Conservation (phyloP, 2,113 vertebrate species). For the Pteropus alecto region DNA sequence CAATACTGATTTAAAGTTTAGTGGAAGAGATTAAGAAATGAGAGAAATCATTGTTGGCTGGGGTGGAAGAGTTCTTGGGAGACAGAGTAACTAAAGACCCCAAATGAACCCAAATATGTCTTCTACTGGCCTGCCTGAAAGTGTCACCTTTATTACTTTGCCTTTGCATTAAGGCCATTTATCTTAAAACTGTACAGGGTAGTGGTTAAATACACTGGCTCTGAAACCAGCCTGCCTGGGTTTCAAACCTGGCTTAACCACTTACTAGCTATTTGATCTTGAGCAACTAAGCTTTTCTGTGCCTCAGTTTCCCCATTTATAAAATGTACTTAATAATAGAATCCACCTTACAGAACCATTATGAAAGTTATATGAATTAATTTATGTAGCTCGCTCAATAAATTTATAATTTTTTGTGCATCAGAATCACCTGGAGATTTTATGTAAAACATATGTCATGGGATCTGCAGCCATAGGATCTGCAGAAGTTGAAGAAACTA, state of each 20-base stretch:
- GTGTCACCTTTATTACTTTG: background rate
- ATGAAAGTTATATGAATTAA: background rate
- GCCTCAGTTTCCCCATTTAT: background rate
- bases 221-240: background rate
- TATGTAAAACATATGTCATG: background rate
- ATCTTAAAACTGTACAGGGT: background rate
- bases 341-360: background rate
- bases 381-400: background rate
- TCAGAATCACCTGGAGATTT: background rate
- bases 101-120: background rate
- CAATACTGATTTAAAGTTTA: background rate
- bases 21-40: background rate
- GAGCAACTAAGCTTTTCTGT: background rate
- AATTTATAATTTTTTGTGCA: background rate
- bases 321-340: constrained; percentile 11
- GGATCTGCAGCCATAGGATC: background rate
- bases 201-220: background rate
- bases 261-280: background rate
- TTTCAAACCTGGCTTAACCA: background rate
- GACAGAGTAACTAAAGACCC: background rate
- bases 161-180: background rate
- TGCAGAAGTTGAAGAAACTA: background rate
- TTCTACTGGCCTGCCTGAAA: background rate
- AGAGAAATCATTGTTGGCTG: constrained; percentile 2
- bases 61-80: background rate